Percentiles rank a stretch among this genome's conserved stretches.
Evolutionary conservation across 2,797 vertebrate species (phyloP).

Genomic region (Aselliscus stoliczkanus): DNA sequence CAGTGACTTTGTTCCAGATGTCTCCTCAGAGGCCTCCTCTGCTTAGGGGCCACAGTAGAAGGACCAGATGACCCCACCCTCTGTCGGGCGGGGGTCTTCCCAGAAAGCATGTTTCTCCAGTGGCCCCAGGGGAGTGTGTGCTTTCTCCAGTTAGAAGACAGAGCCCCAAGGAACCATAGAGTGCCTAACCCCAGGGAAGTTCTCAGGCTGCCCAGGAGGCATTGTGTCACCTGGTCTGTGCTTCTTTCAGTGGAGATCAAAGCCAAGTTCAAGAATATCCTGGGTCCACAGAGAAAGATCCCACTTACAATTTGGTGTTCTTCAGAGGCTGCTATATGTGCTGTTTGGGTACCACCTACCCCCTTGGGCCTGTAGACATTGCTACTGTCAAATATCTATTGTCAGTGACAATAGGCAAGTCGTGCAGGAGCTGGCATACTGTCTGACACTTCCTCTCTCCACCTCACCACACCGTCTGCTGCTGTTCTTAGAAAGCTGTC

Average conservation of each 20-base stretch:
- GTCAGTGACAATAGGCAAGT: constrained; percentile 20
- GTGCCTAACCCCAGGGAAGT: not conserved
- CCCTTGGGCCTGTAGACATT: not conserved
- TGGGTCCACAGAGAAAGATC: not conserved
- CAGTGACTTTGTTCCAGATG: not conserved
- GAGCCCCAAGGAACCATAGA: not conserved
- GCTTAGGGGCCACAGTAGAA: not conserved
- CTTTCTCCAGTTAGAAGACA: not conserved
- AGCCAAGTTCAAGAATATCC: not conserved
- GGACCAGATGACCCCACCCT: not conserved
- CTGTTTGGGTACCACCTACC: not conserved
- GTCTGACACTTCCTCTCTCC: not conserved
- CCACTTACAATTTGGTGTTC: not conserved
- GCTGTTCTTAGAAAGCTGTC: not conserved
- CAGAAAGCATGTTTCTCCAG: not conserved
- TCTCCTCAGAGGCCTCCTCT: not conserved
- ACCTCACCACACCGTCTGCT: not conserved
- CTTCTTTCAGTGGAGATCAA: not conserved
- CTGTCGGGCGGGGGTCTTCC: not conserved
- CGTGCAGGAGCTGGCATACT: not conserved
- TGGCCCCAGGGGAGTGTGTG: too few relatives aligned
- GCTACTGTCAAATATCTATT: constrained; percentile 8
- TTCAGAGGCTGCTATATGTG: not conserved
- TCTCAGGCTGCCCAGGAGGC: not conserved
- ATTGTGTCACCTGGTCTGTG: fast-evolving